Conservation (phyloP, 1,140 invertebrate genomes). For the Hypothenemus hampei region DNA sequence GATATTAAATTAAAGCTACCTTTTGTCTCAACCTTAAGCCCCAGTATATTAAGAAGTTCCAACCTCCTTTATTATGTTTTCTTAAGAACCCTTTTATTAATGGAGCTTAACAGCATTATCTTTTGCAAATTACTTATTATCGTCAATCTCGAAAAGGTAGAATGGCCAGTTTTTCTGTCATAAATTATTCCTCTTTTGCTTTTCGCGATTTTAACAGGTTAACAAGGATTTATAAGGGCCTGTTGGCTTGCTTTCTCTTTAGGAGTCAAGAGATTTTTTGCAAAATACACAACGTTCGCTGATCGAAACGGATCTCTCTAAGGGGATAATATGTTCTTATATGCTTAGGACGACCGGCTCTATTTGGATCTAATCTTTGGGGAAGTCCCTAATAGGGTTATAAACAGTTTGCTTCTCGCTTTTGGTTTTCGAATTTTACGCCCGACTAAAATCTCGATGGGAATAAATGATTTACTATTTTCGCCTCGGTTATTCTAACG, state of each 20-base stretch:
- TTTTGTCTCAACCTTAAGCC: conserved; percentile 17
- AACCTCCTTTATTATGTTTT: conserved; percentile 25
- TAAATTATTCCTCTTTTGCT: conserved; percentile 2
- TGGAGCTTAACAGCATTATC: conserved; percentile 19
- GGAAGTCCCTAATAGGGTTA: too few species aligned
- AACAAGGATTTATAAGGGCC: not conserved
- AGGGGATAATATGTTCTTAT: not conserved
- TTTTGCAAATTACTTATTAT: conserved; percentile 22
- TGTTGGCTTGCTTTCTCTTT: too few species aligned
- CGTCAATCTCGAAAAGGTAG: conserved; percentile 1
- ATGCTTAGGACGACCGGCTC: too few species aligned
- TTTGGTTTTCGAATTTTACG: too few species aligned
- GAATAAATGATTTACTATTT: too few species aligned
- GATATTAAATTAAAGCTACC: conserved; percentile 26
- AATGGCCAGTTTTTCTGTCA: too few species aligned
- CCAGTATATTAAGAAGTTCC: conserved; percentile 17
- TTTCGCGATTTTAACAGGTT: not conserved
- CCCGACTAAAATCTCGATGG: too few species aligned
- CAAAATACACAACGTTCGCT: not conserved
- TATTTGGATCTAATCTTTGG: too few species aligned
- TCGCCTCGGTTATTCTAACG: too few species aligned
- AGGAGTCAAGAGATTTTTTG: not conserved
- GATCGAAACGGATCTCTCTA: too few species aligned
- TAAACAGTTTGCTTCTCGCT: too few species aligned
- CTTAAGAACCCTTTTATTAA: conserved; percentile 25